Evolutionary conservation across 2,888 invertebrate species (phyloP).

Genomic region (Campopleginae sp.): DNA sequence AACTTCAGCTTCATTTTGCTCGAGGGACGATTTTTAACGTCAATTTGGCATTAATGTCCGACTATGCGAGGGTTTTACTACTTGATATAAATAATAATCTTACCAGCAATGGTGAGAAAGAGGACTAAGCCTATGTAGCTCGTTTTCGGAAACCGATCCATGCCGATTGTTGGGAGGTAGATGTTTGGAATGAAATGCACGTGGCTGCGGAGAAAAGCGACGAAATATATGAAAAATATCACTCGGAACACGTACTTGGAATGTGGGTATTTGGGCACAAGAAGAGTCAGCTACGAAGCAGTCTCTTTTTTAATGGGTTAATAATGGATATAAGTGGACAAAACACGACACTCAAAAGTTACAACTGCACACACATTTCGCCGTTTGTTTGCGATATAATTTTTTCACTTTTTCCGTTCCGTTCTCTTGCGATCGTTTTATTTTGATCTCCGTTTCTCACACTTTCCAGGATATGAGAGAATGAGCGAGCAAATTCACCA

Average conservation of each 20-base stretch:
- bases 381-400: conserved; percentile 1
- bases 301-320: conserved; percentile 1
- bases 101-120: conserved; percentile 56
- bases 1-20: no score
- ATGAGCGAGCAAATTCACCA: conserved; percentile 68
- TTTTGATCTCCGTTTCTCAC: conserved; percentile 15
- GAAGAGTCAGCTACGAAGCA: conserved; percentile 4
- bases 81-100: conserved; percentile 42
- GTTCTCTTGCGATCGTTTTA: not conserved
- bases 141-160: conserved; percentile 57
- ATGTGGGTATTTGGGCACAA: conserved; percentile 3
- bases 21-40: not conserved
- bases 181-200: conserved; percentile 33
- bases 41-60: conserved; percentile 35
- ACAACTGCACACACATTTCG: conserved; percentile 50
- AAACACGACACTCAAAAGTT: conserved; percentile 61
- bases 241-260: conserved; percentile 5
- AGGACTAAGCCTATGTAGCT: conserved; percentile 60
- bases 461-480: conserved; percentile 56
- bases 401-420: conserved; percentile 1
- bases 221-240: conserved; percentile 1
- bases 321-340: conserved; percentile 30
- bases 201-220: conserved; percentile 42
- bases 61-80: conserved; percentile 25
- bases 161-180: conserved; percentile 45